These are phyloP conservation scores for Tiliacea aurago DNA, from an alignment of 2,888 invertebrate species.

Conservation along the genomic window DNA sequence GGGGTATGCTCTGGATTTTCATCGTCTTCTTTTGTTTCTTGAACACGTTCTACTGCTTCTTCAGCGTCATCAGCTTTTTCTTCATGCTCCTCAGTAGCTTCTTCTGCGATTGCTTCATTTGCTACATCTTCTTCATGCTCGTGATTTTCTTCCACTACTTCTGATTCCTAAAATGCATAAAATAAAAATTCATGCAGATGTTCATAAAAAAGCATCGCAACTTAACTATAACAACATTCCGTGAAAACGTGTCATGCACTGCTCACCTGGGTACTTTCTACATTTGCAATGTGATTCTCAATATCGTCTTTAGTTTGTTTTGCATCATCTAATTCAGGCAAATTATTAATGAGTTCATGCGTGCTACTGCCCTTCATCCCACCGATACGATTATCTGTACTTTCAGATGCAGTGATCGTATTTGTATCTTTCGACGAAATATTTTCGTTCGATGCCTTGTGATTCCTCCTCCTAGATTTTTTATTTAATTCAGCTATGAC, in stretches of 20 bases:
- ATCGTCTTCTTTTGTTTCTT: conserved; percentile 31
- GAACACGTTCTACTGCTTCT: conserved; percentile 55
- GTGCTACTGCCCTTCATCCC: conserved; percentile 87
- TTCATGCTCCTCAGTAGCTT: conserved; percentile 54
- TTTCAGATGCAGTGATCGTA: conserved; percentile 84
- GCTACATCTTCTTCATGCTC: conserved; percentile 47
- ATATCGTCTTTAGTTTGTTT: conserved; percentile 64
- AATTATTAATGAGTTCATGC: conserved; percentile 84
- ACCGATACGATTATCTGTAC: conserved; percentile 75
- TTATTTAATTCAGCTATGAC: conserved; percentile 85
- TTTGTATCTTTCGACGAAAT: conserved; percentile 85
- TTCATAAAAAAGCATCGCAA: conserved; percentile 86
- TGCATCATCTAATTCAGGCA: conserved; percentile 84
- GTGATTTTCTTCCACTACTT: conserved; percentile 65
- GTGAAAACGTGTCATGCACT: conserved; percentile 76
- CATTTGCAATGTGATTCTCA: conserved; percentile 64
- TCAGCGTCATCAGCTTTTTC: conserved; percentile 45
- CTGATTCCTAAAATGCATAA: conserved; percentile 84
- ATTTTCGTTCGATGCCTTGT: conserved; percentile 84
- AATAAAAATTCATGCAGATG: conserved; percentile 86
- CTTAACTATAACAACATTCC: conserved; percentile 78
- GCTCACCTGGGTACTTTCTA: conserved; percentile 80
- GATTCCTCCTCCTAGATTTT: conserved; percentile 82
- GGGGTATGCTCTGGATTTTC: conserved; percentile 8
- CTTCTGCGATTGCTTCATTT: conserved; percentile 44